Evolutionary conservation across 2,888 invertebrate genomes (phyloP), one percentile per base, ranked within the genome.

Genomic region (Lacanobia oleracea): DNA sequence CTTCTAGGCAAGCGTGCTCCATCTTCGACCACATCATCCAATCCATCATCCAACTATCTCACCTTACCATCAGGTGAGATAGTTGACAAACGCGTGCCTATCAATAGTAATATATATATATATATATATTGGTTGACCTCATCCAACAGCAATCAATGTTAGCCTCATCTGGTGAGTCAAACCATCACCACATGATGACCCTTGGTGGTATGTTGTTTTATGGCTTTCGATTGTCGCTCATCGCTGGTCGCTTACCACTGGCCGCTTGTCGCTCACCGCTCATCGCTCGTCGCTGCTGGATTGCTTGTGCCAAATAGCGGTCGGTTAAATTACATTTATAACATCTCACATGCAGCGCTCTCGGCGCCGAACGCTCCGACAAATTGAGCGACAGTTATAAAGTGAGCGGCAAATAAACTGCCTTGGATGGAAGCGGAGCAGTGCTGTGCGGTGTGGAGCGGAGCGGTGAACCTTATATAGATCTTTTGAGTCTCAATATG

Each of bases 331-430:
- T 67, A 60, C 53, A 67, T 77, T 72, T 63, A 67, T 63, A 64
- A 77, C 67, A 64, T 67, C 59, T 72, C 67, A 73, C 73, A 78
- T 78, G 63, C 72, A 66, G 56, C 72, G 66, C 50, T 72, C 57
- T 56, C 51, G 40, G 64, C 71, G 33, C 54, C 59, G 51, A 65
- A 40, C 62, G 72, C 72, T 66, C 50, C 43, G 53, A 78, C 77
- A 77, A 72, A 77, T 78, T 78, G 67, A 73, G 60, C 63, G 73
- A 78, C 73, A 72, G 67, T 67, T 78, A 77, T 60, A 78, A 77
- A 77, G 76, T 67, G 63, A 72, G 67, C 73, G 73, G 67, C 66
- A 59, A 77, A 78, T 72, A 51, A 67, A 73, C 72, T 72, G 48
- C 48, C 50, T 56, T 56, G 16, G 33, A 12, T 8, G 48, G 21